Evolutionary conservation across 1,140 invertebrate species (phyloP), one percentile per base, ranked within the genome.

Genomic region (Listronotus oregonensis): DNA sequence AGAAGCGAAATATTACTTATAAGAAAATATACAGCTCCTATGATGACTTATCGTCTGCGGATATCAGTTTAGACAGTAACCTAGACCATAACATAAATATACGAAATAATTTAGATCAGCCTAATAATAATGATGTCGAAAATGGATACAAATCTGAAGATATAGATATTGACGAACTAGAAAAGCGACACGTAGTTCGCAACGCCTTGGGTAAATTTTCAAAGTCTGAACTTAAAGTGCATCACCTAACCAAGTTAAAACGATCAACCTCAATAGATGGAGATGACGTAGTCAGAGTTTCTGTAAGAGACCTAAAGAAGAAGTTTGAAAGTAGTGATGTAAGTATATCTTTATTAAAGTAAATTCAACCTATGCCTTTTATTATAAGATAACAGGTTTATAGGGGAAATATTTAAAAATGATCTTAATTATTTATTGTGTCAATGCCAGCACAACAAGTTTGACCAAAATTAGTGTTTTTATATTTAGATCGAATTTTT

Each of bases 251-350:
- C n/a, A 27, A 11, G 6, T n/a, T 42, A 14, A 18, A 57, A 11
- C 39, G 17, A n/a, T n/a, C 11, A 34, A 50, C 63, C 15, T 46
- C 40, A 17, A 21, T 49, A 43, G 42, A 66, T 11, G 49, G 51
- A 15, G 21, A 56, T 21, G 49, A 67, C 46, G 66, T 46, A 40
- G 62, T 65, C 17, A 62, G 43, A 31, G 50, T 71, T 18, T 71
- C 69, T 12, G 73, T 74, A 9, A 66, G 68, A 42, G 71, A 74
- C 63, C 67, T 74, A 54, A 73, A 55, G 59, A 74, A 70, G 56
- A 68, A 68, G 49, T 74, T 74, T 44, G 73, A 74, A 59, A 71
- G 54, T 21, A 58, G 52, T 14, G 68, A 74, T 50, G 73, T 74
- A 67, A 63, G 65, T 72, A 65, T 47, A 17, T 49, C 7, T 27